Percentiles rank a stretch among this genome's conserved stretches.
These are phyloP conservation scores for Antheraea assamensis DNA, from an alignment of 2,888 invertebrate genomes.

Conservation along the genomic window DNA sequence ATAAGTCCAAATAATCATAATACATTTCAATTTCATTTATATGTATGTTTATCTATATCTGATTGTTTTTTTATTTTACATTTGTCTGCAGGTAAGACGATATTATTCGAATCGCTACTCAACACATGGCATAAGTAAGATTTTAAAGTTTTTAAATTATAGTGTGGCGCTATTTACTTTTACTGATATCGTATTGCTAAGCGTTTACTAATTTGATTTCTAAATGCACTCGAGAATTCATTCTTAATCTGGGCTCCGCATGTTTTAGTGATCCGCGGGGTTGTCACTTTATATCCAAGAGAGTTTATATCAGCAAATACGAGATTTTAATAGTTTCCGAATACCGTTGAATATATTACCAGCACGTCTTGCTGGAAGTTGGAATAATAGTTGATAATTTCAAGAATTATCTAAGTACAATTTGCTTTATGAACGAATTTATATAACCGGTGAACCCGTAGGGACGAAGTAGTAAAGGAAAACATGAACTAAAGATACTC, in stretches of 20 bases:
- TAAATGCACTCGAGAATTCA: too few species aligned
- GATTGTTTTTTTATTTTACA: neutral
- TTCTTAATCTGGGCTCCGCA: too few species aligned
- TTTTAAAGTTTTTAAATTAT: neutral
- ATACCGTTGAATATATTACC: neutral
- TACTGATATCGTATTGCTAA: too few species aligned
- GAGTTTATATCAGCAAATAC: too few species aligned
- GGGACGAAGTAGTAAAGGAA: neutral
- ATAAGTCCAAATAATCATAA: too few species aligned
- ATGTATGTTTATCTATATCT: neutral
- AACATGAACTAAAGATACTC: neutral
- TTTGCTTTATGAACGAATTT: neutral
- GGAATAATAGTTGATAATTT: neutral
- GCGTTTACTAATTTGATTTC: too few species aligned
- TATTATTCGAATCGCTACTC: neutral
- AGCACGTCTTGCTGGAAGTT: neutral
- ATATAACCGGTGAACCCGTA: neutral
- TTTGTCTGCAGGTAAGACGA: neutral
- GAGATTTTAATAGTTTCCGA: too few species aligned
- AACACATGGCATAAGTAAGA: neutral
- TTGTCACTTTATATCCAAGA: too few species aligned
- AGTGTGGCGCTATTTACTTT: too few species aligned
- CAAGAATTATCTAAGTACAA: neutral
- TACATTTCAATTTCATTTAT: too few species aligned
- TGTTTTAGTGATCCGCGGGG: too few species aligned